Evolutionary conservation across 2,888 invertebrate species (phyloP), one percentile per base, ranked within the genome.

Genomic region (Ptychoptera albimana): DNA sequence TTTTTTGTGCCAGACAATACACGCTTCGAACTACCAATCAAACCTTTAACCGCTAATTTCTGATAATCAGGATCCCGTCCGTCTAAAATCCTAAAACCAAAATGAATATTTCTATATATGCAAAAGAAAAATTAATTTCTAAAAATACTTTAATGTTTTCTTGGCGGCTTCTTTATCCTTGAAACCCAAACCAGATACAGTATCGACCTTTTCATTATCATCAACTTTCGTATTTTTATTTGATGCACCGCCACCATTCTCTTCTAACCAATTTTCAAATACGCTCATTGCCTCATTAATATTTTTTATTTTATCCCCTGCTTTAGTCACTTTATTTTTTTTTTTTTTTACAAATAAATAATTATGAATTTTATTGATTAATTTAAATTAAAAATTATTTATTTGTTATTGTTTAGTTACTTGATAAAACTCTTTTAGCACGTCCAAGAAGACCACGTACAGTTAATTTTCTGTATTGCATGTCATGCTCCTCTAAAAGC

Each of bases 11-110:
- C 79, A 2, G 81, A 77, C 2, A 82, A 67, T 1, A 81, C 80
- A 29, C 82, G 69, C 56, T 80, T 79, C 0, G 82, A 82, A 44
- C 80, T 69, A 7, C 79, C 79, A 15, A 82, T 70, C 4, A 82
- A 67, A 1, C 82, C 82, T 53, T 74, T 77, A 11, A 82, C 67
- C 1, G 82, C 82, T 44, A 84, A 61, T 56, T 73, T 76, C 64
- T 84, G 83, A 60, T 84, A 85, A 46, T 81, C 79, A 0, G 82
- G 77, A 64, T 85, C 85, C 10, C 84, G 66, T 1, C 80, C 84
- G 51, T 79, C 72, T 49, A 84, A 62, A 59, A 69, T 68, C 60
- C 65, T 65, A 43, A n/a, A 43, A 29, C 12, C 35, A 43, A 2
- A n/a, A 29, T 30, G 6, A 8, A 11, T 11, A 42, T n/a, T 15